These are phyloP conservation scores for Drymodes brunneopygia DNA, from an alignment of 2,113 vertebrate species.

Conservation along the genomic window DNA sequence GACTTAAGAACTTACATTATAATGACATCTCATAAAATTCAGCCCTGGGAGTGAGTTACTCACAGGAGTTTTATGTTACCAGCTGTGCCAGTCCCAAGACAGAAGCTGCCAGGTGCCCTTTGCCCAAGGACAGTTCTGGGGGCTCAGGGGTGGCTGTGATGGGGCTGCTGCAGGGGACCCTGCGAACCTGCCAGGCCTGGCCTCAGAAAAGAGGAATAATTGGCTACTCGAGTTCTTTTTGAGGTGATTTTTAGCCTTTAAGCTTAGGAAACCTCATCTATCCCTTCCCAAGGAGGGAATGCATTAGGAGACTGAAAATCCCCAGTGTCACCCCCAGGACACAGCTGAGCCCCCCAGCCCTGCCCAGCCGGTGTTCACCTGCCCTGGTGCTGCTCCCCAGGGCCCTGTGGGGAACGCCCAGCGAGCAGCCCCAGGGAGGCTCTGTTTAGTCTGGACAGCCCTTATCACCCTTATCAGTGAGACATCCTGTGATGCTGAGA, in stretches of 20 bases:
- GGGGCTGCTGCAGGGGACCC: background rate
- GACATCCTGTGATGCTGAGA: constrained; percentile 73
- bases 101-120: background rate
- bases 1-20: background rate
- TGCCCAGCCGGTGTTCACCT: background rate
- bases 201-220: background rate
- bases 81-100: background rate
- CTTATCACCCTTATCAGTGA: constrained; percentile 66
- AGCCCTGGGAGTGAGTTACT: background rate
- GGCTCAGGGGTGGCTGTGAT: background rate
- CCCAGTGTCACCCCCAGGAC: background rate
- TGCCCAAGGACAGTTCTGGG: background rate
- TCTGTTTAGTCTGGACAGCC: constrained; percentile 82
- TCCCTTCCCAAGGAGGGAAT: background rate
- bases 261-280: background rate
- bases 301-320: background rate
- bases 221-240: background rate
- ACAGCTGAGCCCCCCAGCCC: background rate
- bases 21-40: background rate
- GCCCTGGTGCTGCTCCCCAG: background rate
- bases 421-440: background rate
- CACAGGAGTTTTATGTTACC: background rate
- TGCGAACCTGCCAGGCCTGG: background rate
- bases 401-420: background rate
- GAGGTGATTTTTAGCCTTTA: background rate